Conservation (phyloP, 2,888 invertebrate genomes). For the Sicus ferrugineus region DNA sequence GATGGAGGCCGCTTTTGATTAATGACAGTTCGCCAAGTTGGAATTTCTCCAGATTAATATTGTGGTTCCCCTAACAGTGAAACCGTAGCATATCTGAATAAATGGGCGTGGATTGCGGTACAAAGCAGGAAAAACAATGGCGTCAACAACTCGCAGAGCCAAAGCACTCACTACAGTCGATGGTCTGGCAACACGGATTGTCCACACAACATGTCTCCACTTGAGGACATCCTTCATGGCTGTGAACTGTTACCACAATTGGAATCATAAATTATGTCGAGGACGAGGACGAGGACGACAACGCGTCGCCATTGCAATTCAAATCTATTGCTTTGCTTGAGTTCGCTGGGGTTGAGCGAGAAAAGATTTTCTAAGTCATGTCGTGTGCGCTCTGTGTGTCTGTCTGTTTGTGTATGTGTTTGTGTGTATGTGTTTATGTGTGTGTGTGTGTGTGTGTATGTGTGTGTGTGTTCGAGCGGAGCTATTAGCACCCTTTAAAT, state of each 20-base stretch:
- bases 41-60: too few relatives aligned
- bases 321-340: neutral
- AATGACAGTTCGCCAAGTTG: too few relatives aligned
- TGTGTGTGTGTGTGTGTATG: constrained; percentile 5
- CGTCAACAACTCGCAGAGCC: constrained; percentile 11
- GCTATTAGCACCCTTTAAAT: constrained; percentile 61
- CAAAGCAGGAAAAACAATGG: neutral
- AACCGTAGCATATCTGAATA: too few relatives aligned
- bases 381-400: too few relatives aligned
- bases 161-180: constrained; percentile 15
- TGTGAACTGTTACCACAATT: too few relatives aligned
- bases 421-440: neutral
- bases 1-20: too few relatives aligned
- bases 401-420: too few relatives aligned
- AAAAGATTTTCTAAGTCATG: too few relatives aligned
- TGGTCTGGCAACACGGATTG: constrained; percentile 21
- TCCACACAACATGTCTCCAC: constrained; percentile 31
- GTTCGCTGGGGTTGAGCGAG: too few relatives aligned
- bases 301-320: neutral
- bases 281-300: neutral
- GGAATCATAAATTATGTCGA: too few relatives aligned
- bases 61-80: too few relatives aligned
- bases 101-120: neutral
- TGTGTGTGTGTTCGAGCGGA: constrained; percentile 29
- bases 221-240: too few relatives aligned